Evolutionary conservation across 1,140 invertebrate species (phyloP).

Genomic region (Dendrolimus kikuchii): DNA sequence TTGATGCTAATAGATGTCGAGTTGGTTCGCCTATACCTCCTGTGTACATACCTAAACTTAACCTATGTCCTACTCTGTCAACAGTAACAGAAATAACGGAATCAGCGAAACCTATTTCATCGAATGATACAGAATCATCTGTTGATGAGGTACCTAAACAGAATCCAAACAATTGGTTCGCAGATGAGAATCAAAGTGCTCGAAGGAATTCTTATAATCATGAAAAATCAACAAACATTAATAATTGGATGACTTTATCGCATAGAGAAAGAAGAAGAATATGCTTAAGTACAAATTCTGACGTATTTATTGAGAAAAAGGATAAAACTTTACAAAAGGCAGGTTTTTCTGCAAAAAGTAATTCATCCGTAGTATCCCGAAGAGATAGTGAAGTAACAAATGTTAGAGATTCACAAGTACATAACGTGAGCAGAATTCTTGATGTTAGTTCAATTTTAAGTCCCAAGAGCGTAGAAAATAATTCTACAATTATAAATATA

Average conservation of each 20-base stretch:
- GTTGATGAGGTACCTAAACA: conserved; percentile 10
- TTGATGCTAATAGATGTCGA: conserved; percentile 13
- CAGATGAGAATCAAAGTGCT: conserved; percentile 5
- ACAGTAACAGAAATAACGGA: conserved; percentile 50
- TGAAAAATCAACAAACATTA: conserved; percentile 18
- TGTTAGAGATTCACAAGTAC: too few relatives aligned
- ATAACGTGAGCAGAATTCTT: neutral
- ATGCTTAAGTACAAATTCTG: conserved; percentile 7
- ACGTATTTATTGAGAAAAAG: neutral
- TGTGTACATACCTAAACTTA: conserved; percentile 33
- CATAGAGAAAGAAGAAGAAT: conserved; percentile 22
- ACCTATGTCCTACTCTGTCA: conserved; percentile 36
- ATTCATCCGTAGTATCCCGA: neutral
- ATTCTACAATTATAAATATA: too few relatives aligned
- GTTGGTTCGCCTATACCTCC: conserved; percentile 34
- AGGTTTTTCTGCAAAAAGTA: neutral
- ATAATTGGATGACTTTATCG: conserved; percentile 32
- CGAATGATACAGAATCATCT: conserved; percentile 11
- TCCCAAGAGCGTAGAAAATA: too few relatives aligned
- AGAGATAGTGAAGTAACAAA: neutral
- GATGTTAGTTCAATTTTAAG: neutral
- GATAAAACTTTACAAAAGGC: neutral
- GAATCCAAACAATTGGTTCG: conserved; percentile 28
- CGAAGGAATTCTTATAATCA: conserved; percentile 2
- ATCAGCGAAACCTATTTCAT: conserved; percentile 23